A percentile compares a stretch with the other conserved stretches of the same genome.
These are phyloP conservation scores for Mythimna impura DNA, from an alignment of 2,888 invertebrate species.

Conservation along the genomic window DNA sequence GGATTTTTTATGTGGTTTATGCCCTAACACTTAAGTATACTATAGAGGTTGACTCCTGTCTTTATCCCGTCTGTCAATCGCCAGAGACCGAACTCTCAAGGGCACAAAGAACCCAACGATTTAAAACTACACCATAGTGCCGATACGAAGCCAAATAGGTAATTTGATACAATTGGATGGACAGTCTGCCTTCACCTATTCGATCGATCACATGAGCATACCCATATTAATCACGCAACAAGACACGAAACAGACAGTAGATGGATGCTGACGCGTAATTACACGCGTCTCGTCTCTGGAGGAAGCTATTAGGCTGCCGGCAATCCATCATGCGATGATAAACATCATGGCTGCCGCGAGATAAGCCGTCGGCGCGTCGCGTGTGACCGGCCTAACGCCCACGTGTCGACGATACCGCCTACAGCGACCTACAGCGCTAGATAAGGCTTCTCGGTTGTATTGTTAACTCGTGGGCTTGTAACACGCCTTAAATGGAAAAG, in stretches of 20 bases:
- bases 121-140: not conserved
- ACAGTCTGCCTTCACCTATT: constrained; percentile 31
- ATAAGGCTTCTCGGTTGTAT: constrained; percentile 57
- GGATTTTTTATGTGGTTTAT: not conserved
- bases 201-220: constrained; percentile 46
- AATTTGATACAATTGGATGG: constrained; percentile 36
- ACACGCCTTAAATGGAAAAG: constrained; percentile 32
- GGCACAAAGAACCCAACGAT: not conserved
- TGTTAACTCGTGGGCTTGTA: constrained; percentile 42
- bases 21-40: not conserved
- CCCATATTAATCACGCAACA: constrained; percentile 59
- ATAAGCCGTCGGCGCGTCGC: constrained; percentile 64
- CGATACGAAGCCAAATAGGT: constrained; percentile 15
- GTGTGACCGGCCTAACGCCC: constrained; percentile 66
- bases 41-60: not conserved
- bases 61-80: not conserved
- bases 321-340: constrained; percentile 82
- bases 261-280: constrained; percentile 64
- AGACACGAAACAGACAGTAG: constrained; percentile 58
- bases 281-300: constrained; percentile 62
- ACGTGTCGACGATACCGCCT: constrained; percentile 61
- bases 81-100: not conserved
- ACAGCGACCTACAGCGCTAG: constrained; percentile 59
- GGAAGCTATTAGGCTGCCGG: constrained; percentile 68
- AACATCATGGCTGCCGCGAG: constrained; percentile 75